Evolutionary conservation across 2,113 vertebrate genomes (phyloP).

Genomic region (Tupaia tana): DNA sequence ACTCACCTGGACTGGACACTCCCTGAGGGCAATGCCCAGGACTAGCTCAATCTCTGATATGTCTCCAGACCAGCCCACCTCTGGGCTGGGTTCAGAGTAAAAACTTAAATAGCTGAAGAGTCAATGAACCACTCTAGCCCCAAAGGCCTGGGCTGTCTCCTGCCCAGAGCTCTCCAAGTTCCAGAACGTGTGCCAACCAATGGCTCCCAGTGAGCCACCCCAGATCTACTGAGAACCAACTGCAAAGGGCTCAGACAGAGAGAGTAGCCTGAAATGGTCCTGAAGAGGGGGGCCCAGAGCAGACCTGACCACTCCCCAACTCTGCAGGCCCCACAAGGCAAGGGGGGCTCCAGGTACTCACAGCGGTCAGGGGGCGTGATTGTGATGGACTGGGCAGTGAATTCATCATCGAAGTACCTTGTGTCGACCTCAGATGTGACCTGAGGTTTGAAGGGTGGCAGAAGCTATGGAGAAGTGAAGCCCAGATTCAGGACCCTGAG

Average conservation of each 20-base stretch:
- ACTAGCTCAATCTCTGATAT: background rate
- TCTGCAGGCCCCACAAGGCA: accelerated
- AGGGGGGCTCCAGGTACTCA: constrained; percentile 84
- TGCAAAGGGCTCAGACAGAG: background rate
- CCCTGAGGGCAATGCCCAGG: background rate
- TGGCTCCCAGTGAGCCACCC: background rate
- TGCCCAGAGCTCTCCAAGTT: background rate
- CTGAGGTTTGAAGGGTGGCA: constrained; percentile 96
- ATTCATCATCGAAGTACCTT: constrained; percentile 96
- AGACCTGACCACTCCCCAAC: background rate
- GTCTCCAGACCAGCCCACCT: background rate
- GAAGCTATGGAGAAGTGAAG: constrained; percentile 86
- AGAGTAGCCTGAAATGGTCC: background rate
- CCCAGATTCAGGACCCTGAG: background rate
- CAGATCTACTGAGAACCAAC: background rate
- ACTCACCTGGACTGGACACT: background rate
- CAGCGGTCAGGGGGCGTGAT: constrained; percentile 96
- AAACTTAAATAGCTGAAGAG: background rate
- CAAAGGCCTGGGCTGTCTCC: background rate
- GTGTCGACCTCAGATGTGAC: constrained; percentile 96
- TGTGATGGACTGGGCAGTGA: constrained; percentile 96
- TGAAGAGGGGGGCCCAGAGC: background rate
- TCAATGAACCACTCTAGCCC: background rate
- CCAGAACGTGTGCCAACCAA: accelerated
- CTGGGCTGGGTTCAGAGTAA: background rate